Evolutionary conservation across 1,140 invertebrate species (phyloP).

Genomic region (Sminthurinus signatus): DNA sequence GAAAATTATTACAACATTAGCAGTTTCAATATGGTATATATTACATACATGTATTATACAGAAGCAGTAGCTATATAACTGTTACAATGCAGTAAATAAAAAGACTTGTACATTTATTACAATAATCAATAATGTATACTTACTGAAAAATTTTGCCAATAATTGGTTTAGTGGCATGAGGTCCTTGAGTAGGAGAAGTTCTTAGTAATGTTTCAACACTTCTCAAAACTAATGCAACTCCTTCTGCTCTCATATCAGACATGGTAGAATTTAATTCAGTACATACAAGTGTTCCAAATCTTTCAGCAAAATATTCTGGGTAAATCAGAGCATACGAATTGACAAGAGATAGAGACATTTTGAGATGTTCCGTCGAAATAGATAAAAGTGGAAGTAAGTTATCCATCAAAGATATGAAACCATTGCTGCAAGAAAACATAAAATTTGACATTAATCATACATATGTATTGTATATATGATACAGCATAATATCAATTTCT

Average conservation of each 20-base stretch:
- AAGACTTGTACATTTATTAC: neutral
- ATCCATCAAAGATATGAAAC: constrained; percentile 32
- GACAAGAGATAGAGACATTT: constrained; percentile 28
- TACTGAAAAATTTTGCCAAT: constrained; percentile 39
- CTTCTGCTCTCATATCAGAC: constrained; percentile 70
- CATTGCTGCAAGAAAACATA: constrained; percentile 28
- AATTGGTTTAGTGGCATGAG: constrained; percentile 43
- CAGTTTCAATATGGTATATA: too few relatives aligned
- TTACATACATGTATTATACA: too few relatives aligned
- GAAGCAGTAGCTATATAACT: too few relatives aligned
- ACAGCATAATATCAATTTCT: neutral
- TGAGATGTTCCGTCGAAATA: constrained; percentile 39
- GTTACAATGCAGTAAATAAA: too few relatives aligned
- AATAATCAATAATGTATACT: constrained; percentile 4
- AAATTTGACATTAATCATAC: too few relatives aligned
- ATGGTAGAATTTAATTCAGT: constrained; percentile 46
- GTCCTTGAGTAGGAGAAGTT: constrained; percentile 56
- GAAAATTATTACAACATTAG: too few relatives aligned
- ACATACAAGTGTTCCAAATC: constrained; percentile 29
- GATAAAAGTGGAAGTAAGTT: constrained; percentile 33
- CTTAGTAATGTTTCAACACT: constrained; percentile 65
- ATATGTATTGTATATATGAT: too few relatives aligned
- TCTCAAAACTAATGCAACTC: constrained; percentile 63
- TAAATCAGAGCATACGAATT: constrained; percentile 37
- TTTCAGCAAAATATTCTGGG: constrained; percentile 35